These are phyloP conservation scores for Coelopa pilipes DNA, from an alignment of 2,888 invertebrate genomes.

Conservation along the genomic window DNA sequence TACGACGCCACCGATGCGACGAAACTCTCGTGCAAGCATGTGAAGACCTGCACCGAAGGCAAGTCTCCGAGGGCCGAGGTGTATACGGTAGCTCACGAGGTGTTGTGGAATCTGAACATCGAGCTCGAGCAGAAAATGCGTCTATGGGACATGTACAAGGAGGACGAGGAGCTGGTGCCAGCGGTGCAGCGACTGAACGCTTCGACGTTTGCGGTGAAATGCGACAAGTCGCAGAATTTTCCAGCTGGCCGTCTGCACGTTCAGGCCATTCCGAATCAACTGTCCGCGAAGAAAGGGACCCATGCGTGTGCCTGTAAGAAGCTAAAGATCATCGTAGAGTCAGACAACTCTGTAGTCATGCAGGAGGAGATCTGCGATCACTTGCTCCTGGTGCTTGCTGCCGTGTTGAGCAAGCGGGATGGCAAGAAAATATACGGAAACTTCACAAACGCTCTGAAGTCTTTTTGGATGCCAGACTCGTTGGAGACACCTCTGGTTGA, in stretches of 20 bases:
- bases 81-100: conserved; percentile 55
- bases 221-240: conserved; percentile 57
- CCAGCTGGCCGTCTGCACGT: conserved; percentile 62
- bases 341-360: conserved; percentile 61
- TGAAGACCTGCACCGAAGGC: conserved; percentile 54
- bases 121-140: conserved; percentile 55
- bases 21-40: conserved; percentile 58
- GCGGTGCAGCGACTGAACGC: conserved; percentile 61
- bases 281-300: conserved; percentile 49
- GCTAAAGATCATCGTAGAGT: conserved; percentile 61
- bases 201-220: conserved; percentile 61
- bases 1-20: conserved; percentile 49
- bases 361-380: conserved; percentile 66
- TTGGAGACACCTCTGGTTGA: conserved; percentile 53
- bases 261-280: conserved; percentile 53
- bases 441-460: conserved; percentile 57
- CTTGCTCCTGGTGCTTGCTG: conserved; percentile 60
- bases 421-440: conserved; percentile 56
- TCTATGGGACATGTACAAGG: conserved; percentile 59
- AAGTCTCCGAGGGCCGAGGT: conserved; percentile 49
- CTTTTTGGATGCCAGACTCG: conserved; percentile 59
- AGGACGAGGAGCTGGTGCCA: conserved; percentile 54
- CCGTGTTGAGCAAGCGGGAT: conserved; percentile 56
- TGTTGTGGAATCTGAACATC: conserved; percentile 61
- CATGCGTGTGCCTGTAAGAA: conserved; percentile 64